Percentiles rank a stretch among this genome's conserved stretches.
Conservation (phyloP, 2,113 vertebrate species). For the Callospermophilus lateralis region DNA sequence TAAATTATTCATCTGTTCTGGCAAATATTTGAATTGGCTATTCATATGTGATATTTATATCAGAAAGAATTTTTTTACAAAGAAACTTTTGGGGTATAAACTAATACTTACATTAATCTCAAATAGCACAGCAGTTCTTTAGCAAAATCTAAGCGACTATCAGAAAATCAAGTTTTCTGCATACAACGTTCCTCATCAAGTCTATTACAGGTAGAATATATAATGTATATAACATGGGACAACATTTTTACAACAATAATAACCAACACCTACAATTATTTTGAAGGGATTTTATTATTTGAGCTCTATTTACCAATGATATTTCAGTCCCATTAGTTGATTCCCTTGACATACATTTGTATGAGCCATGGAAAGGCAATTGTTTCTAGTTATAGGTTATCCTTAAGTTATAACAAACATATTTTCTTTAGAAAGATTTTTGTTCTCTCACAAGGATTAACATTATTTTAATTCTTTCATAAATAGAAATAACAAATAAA, state of each 20-base stretch:
- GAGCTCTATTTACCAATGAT: not conserved
- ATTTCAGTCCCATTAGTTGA: not conserved
- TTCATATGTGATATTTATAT: slow-evolving; percentile 13
- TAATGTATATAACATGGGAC: not conserved
- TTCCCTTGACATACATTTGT: not conserved
- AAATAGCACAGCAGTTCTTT: not conserved
- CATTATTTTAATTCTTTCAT: too few relatives aligned
- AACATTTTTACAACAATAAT: not conserved
- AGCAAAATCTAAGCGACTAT: not conserved
- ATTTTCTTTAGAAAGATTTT: slow-evolving; percentile 22
- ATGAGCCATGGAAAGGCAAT: not conserved
- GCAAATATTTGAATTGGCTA: not conserved
- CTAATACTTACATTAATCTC: not conserved
- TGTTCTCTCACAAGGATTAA: not conserved
- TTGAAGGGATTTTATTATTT: not conserved
- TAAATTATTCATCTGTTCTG: not conserved
- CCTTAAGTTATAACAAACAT: not conserved
- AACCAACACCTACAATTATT: not conserved
- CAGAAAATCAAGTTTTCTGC: not conserved
- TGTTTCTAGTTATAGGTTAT: not conserved
- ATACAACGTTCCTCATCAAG: not conserved
- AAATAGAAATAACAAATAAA: not conserved
- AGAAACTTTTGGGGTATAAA: not conserved
- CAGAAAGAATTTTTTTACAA: not conserved
- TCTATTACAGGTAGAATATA: not conserved